These are phyloP conservation scores for Drosophila kikkawai DNA, from an alignment of 1,140 invertebrate species.

Conservation along the genomic window DNA sequence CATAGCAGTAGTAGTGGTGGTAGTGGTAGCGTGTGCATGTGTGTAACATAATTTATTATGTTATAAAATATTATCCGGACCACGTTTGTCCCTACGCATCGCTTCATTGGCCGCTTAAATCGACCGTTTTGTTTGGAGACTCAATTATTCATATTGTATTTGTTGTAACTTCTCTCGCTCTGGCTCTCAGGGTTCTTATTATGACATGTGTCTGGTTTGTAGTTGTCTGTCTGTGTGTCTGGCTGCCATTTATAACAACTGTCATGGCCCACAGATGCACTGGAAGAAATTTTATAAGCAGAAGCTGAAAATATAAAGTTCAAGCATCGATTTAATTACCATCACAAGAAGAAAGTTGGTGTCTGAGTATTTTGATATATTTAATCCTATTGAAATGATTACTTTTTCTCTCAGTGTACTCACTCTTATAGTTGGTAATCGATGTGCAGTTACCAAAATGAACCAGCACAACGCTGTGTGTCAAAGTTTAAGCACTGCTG, in stretches of 20 bases:
- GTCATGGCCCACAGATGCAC: slow-evolving; percentile 59
- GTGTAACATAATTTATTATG: slow-evolving; percentile 82
- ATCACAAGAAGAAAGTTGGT: too few relatives aligned
- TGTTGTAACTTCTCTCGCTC: slow-evolving; percentile 37
- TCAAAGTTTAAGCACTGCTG: slow-evolving; percentile 77
- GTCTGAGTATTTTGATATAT: not conserved
- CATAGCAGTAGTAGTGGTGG: not conserved
- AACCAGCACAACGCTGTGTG: slow-evolving; percentile 50
- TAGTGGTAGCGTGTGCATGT: slow-evolving; percentile 12
- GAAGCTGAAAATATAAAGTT: not conserved
- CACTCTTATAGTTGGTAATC: slow-evolving; percentile 52
- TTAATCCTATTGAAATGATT: not conserved
- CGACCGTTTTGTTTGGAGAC: slow-evolving; percentile 77
- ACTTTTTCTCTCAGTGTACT: slow-evolving; percentile 1
- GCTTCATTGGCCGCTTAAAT: slow-evolving; percentile 81
- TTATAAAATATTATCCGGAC: slow-evolving; percentile 81
- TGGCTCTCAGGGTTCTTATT: slow-evolving; percentile 45
- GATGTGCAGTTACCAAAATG: slow-evolving; percentile 68
- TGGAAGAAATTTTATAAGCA: not conserved
- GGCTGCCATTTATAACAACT: slow-evolving; percentile 80
- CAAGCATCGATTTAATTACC: not conserved
- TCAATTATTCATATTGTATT: slow-evolving; percentile 78
- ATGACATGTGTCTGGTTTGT: slow-evolving; percentile 80
- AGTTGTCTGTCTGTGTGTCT: slow-evolving; percentile 51
- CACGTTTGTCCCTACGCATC: slow-evolving; percentile 31